Conservation (phyloP, 1,140 invertebrate genomes). For the Anastatus disparis region DNA sequence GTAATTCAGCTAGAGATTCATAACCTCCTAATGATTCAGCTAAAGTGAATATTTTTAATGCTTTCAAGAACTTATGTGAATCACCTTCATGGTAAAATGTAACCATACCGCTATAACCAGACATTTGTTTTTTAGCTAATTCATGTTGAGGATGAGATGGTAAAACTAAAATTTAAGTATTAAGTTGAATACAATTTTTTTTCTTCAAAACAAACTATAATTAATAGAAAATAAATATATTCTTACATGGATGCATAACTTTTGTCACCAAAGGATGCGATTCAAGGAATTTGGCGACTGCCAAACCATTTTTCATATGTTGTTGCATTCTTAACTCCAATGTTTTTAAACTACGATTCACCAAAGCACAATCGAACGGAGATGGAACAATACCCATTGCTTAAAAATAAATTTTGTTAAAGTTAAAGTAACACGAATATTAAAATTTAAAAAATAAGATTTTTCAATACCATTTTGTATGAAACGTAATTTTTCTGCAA, state of each 20-base stretch:
- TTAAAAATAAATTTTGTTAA: no score
- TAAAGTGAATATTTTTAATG: conserved; percentile 85
- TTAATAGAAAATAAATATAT: conserved; percentile 18
- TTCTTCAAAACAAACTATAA: not conserved
- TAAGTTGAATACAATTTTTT: not conserved
- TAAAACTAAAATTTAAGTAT: conserved; percentile 70
- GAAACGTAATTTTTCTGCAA: conserved; percentile 81
- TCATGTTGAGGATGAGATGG: conserved; percentile 93
- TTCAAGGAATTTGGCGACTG: conserved; percentile 85
- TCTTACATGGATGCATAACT: conserved; percentile 85
- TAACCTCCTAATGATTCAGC: conserved; percentile 96
- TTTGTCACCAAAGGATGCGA: conserved; percentile 79
- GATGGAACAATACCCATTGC: conserved; percentile 93
- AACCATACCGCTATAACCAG: conserved; percentile 93
- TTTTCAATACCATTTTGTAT: conserved; percentile 84
- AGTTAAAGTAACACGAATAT: no score
- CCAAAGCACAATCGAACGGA: conserved; percentile 95
- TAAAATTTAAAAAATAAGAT: conserved; percentile 2
- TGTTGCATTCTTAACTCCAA: conserved; percentile 90
- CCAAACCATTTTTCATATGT: conserved; percentile 83
- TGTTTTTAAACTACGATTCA: conserved; percentile 95
- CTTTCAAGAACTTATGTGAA: conserved; percentile 80
- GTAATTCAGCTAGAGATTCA: conserved; percentile 89
- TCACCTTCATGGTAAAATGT: conserved; percentile 89
- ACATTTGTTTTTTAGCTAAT: conserved; percentile 83